Evolutionary conservation across 2,113 vertebrate genomes (phyloP).

Genomic region (Platycercus adscitus): DNA sequence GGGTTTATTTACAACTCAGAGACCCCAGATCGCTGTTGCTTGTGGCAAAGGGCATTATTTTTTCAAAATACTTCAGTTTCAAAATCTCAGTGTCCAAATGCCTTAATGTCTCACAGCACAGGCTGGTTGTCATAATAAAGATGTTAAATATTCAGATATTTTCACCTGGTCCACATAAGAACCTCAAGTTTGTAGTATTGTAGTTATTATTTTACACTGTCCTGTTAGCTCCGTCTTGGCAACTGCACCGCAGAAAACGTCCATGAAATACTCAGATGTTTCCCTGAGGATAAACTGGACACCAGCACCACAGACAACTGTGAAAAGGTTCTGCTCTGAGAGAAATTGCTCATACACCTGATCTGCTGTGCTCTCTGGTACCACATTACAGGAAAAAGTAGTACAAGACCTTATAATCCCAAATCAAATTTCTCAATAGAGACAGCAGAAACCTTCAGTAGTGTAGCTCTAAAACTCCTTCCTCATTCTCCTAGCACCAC

Average conservation of each 20-base stretch:
- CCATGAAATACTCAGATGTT: neutral
- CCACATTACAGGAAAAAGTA: neutral
- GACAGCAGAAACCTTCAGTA: neutral
- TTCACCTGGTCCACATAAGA: neutral
- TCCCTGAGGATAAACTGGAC: neutral
- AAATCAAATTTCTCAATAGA: neutral
- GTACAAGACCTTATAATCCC: neutral
- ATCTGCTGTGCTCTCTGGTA: neutral
- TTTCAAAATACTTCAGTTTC: neutral
- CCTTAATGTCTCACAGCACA: accelerated
- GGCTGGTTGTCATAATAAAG: neutral
- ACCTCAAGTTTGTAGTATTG: neutral
- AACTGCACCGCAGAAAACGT: neutral
- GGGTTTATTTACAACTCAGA: neutral
- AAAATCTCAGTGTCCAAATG: neutral
- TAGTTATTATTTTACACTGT: neutral
- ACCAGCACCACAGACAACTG: neutral
- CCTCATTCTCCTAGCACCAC: neutral
- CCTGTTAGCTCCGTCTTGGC: neutral
- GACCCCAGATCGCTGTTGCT: neutral
- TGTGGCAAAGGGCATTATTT: neutral
- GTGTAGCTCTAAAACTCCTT: neutral
- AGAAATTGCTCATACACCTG: neutral
- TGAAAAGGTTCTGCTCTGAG: neutral
- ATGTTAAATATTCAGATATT: neutral